Percentiles rank a stretch among this genome's conserved stretches.
phyloP scores from a whole-genome alignment of 2,888 invertebrate genomes.

The Podabrus alpinus region DNA sequence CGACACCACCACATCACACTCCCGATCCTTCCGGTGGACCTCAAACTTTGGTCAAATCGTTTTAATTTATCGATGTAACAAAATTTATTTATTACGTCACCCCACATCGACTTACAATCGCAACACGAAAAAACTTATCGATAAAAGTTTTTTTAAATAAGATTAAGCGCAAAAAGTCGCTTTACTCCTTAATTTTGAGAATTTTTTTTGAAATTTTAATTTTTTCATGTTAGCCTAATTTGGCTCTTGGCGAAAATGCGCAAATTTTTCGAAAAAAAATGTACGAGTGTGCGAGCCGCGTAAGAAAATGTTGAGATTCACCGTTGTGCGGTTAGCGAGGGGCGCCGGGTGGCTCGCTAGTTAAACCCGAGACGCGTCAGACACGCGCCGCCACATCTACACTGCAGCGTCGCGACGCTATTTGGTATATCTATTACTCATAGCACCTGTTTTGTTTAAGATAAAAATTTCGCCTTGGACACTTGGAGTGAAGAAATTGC shows the following conservation, averaged over 20 bases:
- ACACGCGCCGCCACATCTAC: slow-evolving; percentile 55
- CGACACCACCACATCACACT: slow-evolving; percentile 57
- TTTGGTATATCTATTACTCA: slow-evolving; percentile 52
- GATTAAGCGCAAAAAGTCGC: background rate
- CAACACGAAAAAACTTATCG: background rate
- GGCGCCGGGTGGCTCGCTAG: slow-evolving; percentile 49
- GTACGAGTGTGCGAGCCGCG: background rate
- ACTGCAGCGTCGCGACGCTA: slow-evolving; percentile 45
- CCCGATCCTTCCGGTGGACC: slow-evolving; percentile 44
- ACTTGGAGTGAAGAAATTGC: slow-evolving; percentile 24
- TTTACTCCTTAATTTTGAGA: background rate
- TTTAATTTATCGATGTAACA: background rate
- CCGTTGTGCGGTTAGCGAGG: slow-evolving; percentile 45
- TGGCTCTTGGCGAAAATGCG: background rate
- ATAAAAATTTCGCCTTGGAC: slow-evolving; percentile 28
- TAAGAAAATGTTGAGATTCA: slow-evolving; percentile 43
- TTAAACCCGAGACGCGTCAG: slow-evolving; percentile 57
- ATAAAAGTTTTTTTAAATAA: background rate
- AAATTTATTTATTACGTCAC: background rate
- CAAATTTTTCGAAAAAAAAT: background rate
- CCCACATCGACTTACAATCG: background rate
- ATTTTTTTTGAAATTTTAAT: background rate
- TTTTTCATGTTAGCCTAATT: background rate
- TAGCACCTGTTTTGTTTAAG: slow-evolving; percentile 40
- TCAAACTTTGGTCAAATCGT: slow-evolving; percentile 37